Evolutionary conservation across 1,140 invertebrate species (phyloP), one percentile per base, ranked within the genome.

Genomic region (Holotrichia oblita): DNA sequence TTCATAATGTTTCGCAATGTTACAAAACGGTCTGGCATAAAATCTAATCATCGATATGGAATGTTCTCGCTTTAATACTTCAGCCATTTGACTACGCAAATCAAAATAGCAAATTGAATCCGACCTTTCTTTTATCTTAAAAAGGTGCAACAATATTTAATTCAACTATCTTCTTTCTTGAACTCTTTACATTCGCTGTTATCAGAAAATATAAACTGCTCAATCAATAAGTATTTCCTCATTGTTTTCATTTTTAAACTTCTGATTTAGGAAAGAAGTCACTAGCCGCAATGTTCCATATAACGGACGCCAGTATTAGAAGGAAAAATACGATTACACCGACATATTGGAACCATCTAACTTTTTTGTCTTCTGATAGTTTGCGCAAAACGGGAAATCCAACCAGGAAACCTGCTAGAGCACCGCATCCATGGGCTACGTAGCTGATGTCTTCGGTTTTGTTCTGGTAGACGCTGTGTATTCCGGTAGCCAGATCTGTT

Each of bases 251-350:
- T 7, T 69, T 9, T 69, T 69, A 69, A 1, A 69, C 22, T 8
- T 55, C 94, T 74, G 20, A 20, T 22, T 27, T 69, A 8, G 61
- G 61, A 27, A 69, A 69, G 61, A 27, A 69, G 8, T 12, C 24
- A 10, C 17, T 69, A 4, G 61, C 61, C 61, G 8, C 7, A 14
- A 69, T 69, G 61, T 69, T 69, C 61, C 61, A 69, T 6, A 24
- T 12, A 34, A 69, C 61, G 61, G 61, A 17, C 3, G 10, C 20
- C 12, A 22, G 10, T 27, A 69, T 34, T 9, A 69, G 14, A 2
- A 34, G 17, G 20, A 69, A 20, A 10, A 69, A 22, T 6, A 34
- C 10, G 27, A 69, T 14, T 7, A 69, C 4, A 0, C 61, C 61
- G 7, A 69, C 61, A 9, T 69, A 69, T 8, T 69, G 61, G 61